Evolutionary conservation across 2,113 vertebrate species (phyloP).

Genomic region (Rhinoderma darwinii): DNA sequence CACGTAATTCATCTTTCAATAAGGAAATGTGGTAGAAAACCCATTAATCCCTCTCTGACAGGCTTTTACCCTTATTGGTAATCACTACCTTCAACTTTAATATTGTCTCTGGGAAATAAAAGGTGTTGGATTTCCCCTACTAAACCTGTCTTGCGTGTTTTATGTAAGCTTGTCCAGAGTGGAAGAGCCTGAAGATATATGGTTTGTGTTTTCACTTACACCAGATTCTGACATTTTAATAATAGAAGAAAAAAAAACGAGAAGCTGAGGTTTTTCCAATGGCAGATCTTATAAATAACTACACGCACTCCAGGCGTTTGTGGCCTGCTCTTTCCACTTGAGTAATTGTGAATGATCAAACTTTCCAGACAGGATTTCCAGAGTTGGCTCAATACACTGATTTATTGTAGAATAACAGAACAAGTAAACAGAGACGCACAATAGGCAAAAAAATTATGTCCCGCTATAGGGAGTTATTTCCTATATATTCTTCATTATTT

Average conservation of each 20-base stretch:
- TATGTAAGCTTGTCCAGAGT: conserved; percentile 30
- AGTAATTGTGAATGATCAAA: conserved; percentile 54
- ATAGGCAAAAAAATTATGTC: not conserved
- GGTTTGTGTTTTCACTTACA: conserved; percentile 53
- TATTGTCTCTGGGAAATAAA: conserved; percentile 11
- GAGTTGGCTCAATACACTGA: conserved; percentile 30
- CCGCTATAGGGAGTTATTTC: not conserved
- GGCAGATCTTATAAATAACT: conserved; percentile 48
- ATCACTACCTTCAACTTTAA: conserved; percentile 38
- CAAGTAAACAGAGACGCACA: conserved; percentile 36
- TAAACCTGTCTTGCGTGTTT: conserved; percentile 14
- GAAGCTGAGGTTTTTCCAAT: conserved; percentile 38
- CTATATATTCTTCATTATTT: not conserved
- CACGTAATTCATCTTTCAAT: conserved; percentile 41
- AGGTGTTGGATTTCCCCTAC: conserved; percentile 7
- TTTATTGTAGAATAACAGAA: conserved; percentile 40
- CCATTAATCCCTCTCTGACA: conserved; percentile 23
- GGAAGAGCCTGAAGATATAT: conserved; percentile 46
- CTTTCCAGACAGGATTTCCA: conserved; percentile 55
- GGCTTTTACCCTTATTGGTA: conserved; percentile 28
- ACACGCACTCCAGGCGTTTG: conserved; percentile 34
- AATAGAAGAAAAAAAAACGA: conserved; percentile 45
- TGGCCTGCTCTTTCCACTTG: conserved; percentile 56
- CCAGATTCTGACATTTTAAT: conserved; percentile 57
- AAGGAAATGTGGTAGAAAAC: conserved; percentile 30